Percentiles rank a stretch among this genome's conserved stretches.
These are phyloP conservation scores for Trichomalopsis sarcophagae DNA, from an alignment of 1,140 invertebrate genomes.

Conservation along the genomic window DNA sequence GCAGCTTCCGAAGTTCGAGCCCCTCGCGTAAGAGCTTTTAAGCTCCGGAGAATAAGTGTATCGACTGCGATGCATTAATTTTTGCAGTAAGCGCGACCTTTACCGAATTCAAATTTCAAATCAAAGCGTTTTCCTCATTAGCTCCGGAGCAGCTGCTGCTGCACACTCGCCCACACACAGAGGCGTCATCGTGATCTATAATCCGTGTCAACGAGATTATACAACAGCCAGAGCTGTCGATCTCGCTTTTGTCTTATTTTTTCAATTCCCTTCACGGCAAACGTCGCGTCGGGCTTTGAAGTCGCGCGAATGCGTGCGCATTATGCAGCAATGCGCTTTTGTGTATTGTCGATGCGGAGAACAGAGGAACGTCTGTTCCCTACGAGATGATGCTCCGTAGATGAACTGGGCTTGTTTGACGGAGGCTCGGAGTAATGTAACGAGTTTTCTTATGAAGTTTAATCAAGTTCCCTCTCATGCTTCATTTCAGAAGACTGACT, in stretches of 20 bases:
- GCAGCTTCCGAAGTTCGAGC: neutral
- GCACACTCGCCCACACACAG: neutral
- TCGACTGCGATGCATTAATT: too few relatives aligned
- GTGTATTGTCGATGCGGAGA: neutral
- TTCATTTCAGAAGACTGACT: neutral
- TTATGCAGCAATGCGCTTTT: too few relatives aligned
- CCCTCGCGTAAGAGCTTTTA: neutral
- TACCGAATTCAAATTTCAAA: neutral
- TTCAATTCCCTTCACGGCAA: neutral
- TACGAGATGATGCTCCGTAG: too few relatives aligned
- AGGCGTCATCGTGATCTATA: neutral
- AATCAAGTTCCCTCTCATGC: neutral
- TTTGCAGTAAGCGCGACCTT: too few relatives aligned
- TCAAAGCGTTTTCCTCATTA: neutral
- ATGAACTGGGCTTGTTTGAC: too few relatives aligned
- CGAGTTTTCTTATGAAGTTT: neutral
- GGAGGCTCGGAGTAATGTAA: neutral
- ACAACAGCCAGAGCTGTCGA: conserved; percentile 50
- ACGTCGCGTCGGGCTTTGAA: too few relatives aligned
- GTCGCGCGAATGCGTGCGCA: too few relatives aligned
- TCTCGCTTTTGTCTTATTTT: conserved; percentile 41
- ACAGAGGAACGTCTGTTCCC: neutral
- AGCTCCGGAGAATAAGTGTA: neutral
- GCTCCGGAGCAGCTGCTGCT: conserved; percentile 17
- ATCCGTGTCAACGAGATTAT: conserved; percentile 64